phyloP scores from a whole-genome alignment of 2,113 vertebrate genomes.

The Brachypteracias leptosomus region DNA sequence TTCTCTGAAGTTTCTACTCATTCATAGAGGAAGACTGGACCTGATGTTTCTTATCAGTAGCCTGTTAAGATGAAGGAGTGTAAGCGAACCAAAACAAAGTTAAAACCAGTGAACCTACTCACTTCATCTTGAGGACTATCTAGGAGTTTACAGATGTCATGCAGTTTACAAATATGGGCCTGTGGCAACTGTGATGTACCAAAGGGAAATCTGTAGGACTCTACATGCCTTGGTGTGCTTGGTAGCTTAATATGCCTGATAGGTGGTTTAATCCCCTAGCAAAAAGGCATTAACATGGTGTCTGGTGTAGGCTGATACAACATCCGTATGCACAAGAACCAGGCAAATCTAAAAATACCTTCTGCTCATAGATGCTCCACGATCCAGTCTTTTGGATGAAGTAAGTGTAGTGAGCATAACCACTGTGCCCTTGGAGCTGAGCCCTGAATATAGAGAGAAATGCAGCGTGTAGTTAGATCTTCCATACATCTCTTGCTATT shows the following conservation, averaged over 20 bases:
- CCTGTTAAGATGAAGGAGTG: background rate
- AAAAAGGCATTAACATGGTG: background rate
- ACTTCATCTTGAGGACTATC: background rate
- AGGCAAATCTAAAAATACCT: background rate
- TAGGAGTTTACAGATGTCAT: background rate
- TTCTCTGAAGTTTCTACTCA: background rate
- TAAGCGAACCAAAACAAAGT: background rate
- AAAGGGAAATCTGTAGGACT: background rate
- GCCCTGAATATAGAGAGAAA: background rate
- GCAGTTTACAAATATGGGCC: background rate
- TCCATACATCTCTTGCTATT: background rate
- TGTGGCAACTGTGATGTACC: background rate
- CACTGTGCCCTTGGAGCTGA: background rate
- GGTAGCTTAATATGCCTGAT: background rate
- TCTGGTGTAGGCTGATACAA: background rate
- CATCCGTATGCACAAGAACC: background rate
- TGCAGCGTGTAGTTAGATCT: background rate
- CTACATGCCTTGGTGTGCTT: background rate
- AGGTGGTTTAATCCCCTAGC: background rate
- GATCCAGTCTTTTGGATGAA: background rate
- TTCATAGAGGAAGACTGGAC: background rate
- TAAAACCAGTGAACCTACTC: background rate
- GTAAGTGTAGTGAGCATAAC: rapidly evolving
- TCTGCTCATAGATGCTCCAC: background rate
- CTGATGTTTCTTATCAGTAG: background rate